Conservation (phyloP, 1,140 invertebrate species). For the Pogonus chalceus region DNA sequence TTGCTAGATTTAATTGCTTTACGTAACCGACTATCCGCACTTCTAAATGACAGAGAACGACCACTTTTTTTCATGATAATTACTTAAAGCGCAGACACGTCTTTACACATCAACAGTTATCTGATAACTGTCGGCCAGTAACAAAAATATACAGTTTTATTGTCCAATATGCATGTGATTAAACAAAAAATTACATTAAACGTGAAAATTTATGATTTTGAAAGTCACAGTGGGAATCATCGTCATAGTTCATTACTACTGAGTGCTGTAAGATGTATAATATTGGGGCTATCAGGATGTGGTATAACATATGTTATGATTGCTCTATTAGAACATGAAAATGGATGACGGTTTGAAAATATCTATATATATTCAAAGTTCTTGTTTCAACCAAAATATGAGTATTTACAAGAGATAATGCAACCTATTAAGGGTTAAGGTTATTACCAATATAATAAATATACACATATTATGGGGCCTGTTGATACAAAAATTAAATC, state of each 20-base stretch:
- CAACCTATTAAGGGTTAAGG: no score
- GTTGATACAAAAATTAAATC: no score
- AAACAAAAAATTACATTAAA: neutral
- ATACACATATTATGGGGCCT: no score
- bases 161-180: constrained; percentile 8
- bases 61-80: constrained; percentile 5
- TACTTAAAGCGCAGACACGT: no score
- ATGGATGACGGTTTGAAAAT: constrained; percentile 31
- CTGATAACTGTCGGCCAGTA: no score
- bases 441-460: no score
- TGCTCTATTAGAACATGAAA: constrained; percentile 22
- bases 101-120: no score
- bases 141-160: constrained; percentile 20
- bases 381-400: no score
- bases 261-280: constrained; percentile 22
- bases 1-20: neutral
- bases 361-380: no score
- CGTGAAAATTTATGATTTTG: constrained; percentile 1
- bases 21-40: neutral
- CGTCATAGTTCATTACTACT: constrained; percentile 13
- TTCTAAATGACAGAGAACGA: neutral
- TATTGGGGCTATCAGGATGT: constrained; percentile 26
- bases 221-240: neutral
- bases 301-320: constrained; percentile 34
- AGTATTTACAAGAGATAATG: no score